Evolutionary conservation across 2,888 invertebrate species (phyloP).

Genomic region (Chloroclysta siterata): DNA sequence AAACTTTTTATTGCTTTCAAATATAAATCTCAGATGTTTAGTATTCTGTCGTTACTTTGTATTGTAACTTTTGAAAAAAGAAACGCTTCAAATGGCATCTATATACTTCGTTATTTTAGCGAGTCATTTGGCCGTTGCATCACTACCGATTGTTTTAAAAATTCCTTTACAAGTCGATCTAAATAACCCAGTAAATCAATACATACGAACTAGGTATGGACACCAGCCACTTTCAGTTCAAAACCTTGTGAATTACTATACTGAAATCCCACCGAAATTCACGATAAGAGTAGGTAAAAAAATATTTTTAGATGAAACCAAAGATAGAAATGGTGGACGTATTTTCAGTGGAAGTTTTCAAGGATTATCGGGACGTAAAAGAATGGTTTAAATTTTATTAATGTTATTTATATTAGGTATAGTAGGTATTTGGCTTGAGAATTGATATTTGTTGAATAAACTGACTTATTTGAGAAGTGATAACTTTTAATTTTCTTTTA

Average conservation of each 20-base stretch:
- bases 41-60: too few species aligned
- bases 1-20: too few species aligned
- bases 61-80: too few species aligned
- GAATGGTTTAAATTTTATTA: slow-evolving; percentile 22
- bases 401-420: too few species aligned
- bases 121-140: slow-evolving; percentile 22
- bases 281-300: slow-evolving; percentile 31
- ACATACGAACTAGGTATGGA: slow-evolving; percentile 45
- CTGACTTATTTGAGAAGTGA: too few species aligned
- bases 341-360: slow-evolving; percentile 36
- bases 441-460: too few species aligned
- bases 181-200: slow-evolving; percentile 45
- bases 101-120: slow-evolving; percentile 16
- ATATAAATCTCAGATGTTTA: too few species aligned
- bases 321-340: slow-evolving; percentile 25
- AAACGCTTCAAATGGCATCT: background rate
- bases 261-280: slow-evolving; percentile 47
- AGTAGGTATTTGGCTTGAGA: too few species aligned
- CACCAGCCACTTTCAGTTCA: slow-evolving; percentile 46
- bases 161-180: slow-evolving; percentile 38
- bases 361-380: slow-evolving; percentile 40
- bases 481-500: too few species aligned
- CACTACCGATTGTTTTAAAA: slow-evolving; percentile 36
- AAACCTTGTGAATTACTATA: slow-evolving; percentile 47
- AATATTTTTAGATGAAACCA: slow-evolving; percentile 31